Evolutionary conservation across 1,140 invertebrate genomes (phyloP).

Genomic region (Tyrophagus putrescentiae): DNA sequence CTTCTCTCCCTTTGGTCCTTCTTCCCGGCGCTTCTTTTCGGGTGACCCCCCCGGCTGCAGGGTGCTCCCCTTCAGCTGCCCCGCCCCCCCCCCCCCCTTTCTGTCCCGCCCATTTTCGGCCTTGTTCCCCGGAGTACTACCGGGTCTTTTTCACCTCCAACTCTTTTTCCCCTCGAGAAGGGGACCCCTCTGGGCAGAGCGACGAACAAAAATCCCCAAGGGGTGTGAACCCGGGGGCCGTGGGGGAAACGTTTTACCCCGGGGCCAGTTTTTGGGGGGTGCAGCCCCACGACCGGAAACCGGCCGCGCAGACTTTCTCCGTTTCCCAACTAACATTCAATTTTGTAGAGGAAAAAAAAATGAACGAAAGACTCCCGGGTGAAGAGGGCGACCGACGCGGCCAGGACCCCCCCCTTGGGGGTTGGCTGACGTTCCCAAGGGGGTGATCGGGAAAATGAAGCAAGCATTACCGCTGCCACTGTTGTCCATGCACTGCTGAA

Average conservation of each 20-base stretch:
- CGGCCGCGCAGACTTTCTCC: slow-evolving; percentile 58
- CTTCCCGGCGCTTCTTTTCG: not conserved
- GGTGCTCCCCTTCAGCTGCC: not conserved
- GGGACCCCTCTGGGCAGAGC: slow-evolving; percentile 36
- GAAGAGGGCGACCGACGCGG: slow-evolving; percentile 12
- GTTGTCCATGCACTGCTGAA: slow-evolving; percentile 20
- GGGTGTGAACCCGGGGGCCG: slow-evolving; percentile 74
- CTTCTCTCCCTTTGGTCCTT: not conserved
- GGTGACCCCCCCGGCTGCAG: not conserved
- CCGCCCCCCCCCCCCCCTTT: not conserved
- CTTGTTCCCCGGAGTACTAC: no score
- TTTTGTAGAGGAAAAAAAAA: slow-evolving; percentile 64
- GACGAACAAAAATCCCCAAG: slow-evolving; percentile 82
- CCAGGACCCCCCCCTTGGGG: no score
- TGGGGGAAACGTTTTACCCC: slow-evolving; percentile 77
- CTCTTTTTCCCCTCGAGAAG: no score
- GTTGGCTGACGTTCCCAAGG: slow-evolving; percentile 25
- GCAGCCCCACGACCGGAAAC: slow-evolving; percentile 69
- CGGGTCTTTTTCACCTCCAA: no score
- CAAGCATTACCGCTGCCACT: not conserved
- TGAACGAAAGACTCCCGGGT: slow-evolving; percentile 55
- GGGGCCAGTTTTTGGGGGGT: slow-evolving; percentile 81
- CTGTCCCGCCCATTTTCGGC: not conserved
- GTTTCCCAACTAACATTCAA: slow-evolving; percentile 61
- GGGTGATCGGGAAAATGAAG: slow-evolving; percentile 29